Percentiles rank a stretch among this genome's conserved stretches.
Conservation (phyloP, 2,888 invertebrate species). For the Malthinus seriepunctatus region DNA sequence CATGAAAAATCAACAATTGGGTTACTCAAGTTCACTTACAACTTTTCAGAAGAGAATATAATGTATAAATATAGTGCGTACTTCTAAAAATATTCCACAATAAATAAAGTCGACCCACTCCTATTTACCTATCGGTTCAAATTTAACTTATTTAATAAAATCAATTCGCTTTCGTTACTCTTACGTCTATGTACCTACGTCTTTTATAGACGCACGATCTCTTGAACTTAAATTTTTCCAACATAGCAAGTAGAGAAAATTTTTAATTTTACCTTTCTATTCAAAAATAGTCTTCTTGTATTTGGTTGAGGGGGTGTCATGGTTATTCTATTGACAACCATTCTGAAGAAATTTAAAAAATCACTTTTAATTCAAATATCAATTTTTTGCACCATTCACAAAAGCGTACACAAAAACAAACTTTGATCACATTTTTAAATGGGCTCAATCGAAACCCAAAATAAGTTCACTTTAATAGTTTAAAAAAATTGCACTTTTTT, state of each 20-base stretch:
- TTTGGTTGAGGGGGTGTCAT: slow-evolving; percentile 49
- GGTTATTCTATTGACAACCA: slow-evolving; percentile 52
- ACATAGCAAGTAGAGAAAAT: no score
- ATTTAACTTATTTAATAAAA: no score
- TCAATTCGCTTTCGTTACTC: no score
- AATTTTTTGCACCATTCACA: slow-evolving; percentile 9
- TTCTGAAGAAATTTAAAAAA: slow-evolving; percentile 33
- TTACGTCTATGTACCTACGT: no score
- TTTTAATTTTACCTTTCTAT: slow-evolving; percentile 45
- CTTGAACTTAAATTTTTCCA: no score
- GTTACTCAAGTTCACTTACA: no score
- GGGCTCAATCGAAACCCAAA: neutral
- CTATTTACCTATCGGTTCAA: slow-evolving; percentile 1
- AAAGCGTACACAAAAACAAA: neutral
- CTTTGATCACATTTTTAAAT: neutral
- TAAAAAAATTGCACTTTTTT: neutral
- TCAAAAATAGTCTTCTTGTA: slow-evolving; percentile 47
- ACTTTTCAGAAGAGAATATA: no score
- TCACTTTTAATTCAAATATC: slow-evolving; percentile 6
- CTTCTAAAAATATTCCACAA: neutral
- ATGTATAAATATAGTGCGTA: no score
- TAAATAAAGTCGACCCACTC: neutral
- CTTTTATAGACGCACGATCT: no score
- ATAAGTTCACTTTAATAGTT: slow-evolving; percentile 1
- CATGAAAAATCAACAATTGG: no score